Base-by-base conservation (phyloP, 2,113 vertebrate genomes). In the Pipra filicauda region DNA sequence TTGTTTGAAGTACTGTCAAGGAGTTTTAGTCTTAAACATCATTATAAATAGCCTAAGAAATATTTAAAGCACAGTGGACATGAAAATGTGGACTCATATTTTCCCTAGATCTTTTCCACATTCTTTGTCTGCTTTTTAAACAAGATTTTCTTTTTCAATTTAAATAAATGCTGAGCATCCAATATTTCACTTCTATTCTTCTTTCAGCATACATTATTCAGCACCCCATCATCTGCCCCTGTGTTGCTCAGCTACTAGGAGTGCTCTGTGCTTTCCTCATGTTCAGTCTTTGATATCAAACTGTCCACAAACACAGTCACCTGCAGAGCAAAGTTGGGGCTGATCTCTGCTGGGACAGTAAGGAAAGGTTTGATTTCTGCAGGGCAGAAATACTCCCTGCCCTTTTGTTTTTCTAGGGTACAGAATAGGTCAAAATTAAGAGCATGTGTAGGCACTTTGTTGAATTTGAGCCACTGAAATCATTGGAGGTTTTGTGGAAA, bases 1-100 rank as follows among this genome's bases (percentile, higher is more conserved):
- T 85, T 75, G 37, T 86, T 52, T 94, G 44, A 94, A 93, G 49
- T 65, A 87, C 67, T 65, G 52, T 67, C 76, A 55, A 70, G 70
- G 61, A 66, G 39, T 78, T 86, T 91, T 67, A 65, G 21, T 55
- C 16, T 93, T 85, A 87, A 95, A 61, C 6, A 4, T 73, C n/a
- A 46, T 49, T 87, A 78, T 54, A 72, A 94, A 61, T 65, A 85
- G 12, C 57, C 48, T 67, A 55, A 83, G 61, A 93, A 93, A 59
- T 43, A 11, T 61, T 93, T 39, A 22, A 35, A 81, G 51, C 2
- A 2, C 31, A n/a, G 23, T 39, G 33, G 35, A 48, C 33, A 52
- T 82, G 59, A 88, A 77, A 91, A 81, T 6, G 14, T 4, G 15
- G 33, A 37, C 33, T 75, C 21, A 2, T 31, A 72, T 80, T 86